Conservation (phyloP, 2,113 vertebrate species). For the Tetrao urogallus region DNA sequence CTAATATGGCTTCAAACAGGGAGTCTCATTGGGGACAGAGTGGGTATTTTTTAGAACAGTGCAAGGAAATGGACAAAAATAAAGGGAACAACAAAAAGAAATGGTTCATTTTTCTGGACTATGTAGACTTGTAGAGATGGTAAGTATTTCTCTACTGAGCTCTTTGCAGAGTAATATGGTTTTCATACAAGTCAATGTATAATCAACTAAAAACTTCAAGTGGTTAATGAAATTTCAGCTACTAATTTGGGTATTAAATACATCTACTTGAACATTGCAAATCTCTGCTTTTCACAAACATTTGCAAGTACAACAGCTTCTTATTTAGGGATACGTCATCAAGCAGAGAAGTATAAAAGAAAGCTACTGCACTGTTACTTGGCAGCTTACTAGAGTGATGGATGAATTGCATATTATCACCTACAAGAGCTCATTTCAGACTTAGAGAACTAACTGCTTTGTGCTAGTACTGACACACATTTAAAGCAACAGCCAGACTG, state of each 20-base stretch:
- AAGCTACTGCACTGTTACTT: neutral
- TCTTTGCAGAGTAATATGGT: neutral
- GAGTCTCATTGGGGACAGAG: neutral
- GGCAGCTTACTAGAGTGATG: neutral
- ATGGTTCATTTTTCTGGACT: neutral
- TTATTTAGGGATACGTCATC: neutral
- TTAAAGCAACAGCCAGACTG: neutral
- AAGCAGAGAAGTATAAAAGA: neutral
- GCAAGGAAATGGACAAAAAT: neutral
- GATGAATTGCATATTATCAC: constrained; percentile 12
- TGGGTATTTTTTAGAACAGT: neutral
- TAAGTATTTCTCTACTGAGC: neutral
- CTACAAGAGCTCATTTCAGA: constrained; percentile 20
- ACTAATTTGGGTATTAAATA: neutral
- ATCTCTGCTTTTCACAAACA: constrained; percentile 27
- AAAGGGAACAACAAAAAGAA: neutral
- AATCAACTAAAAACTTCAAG: neutral
- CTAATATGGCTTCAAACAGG: neutral
- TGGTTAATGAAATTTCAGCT: neutral
- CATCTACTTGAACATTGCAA: neutral
- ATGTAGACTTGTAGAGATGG: neutral
- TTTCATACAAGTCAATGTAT: neutral
- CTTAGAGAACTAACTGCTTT: constrained; percentile 5
- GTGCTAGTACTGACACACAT: neutral
- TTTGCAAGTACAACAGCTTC: neutral